Evolutionary conservation across 2,797 vertebrate genomes (phyloP).

Genomic region (Meriones psammophilus): DNA sequence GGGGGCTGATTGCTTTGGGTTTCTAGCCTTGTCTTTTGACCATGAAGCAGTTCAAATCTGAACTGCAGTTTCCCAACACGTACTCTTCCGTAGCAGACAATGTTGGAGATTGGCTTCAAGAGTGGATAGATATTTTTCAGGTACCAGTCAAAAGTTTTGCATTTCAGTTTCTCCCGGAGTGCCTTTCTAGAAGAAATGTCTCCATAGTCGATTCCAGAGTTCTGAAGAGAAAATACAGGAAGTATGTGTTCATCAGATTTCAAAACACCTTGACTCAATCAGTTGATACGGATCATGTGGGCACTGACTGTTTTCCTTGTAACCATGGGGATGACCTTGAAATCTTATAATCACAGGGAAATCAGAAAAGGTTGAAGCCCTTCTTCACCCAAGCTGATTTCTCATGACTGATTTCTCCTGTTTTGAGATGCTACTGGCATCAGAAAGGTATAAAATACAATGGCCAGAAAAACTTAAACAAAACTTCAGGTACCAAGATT

Average conservation of each 20-base stretch:
- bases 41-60: neutral
- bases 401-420: neutral
- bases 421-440: neutral
- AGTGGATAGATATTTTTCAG: slow-evolving; percentile 90
- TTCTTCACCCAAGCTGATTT: neutral
- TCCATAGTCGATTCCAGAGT: slow-evolving; percentile 90
- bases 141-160: slow-evolving; percentile 92
- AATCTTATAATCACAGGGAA: neutral
- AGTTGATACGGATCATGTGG: neutral
- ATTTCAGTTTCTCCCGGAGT: slow-evolving; percentile 89
- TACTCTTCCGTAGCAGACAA: slow-evolving; percentile 79
- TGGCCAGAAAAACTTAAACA: neutral
- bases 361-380: neutral
- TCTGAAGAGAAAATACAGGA: slow-evolving; percentile 81
- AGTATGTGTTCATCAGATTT: neutral
- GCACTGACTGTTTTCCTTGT: neutral
- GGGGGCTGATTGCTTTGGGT: neutral
- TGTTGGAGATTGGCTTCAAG: slow-evolving; percentile 65
- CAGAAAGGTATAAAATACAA: neutral
- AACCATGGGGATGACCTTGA: neutral
- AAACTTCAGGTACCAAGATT: neutral
- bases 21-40: neutral
- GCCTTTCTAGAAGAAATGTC: slow-evolving; percentile 91
- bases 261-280: neutral
- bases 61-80: neutral